Evolutionary conservation across 2,113 vertebrate genomes (phyloP).

Genomic region (Zapornia atra): DNA sequence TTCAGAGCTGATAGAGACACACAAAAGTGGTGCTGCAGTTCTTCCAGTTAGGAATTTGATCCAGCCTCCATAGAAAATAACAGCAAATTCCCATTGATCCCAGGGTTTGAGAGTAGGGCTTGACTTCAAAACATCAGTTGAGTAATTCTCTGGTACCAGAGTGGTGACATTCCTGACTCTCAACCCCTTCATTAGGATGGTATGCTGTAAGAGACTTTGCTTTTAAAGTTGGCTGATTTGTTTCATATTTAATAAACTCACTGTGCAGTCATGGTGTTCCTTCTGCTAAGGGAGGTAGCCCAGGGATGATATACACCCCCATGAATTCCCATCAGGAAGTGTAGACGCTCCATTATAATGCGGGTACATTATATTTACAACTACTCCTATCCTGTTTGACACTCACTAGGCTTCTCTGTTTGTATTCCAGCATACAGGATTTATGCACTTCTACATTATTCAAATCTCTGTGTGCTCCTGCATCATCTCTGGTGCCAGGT

Average conservation of each 20-base stretch:
- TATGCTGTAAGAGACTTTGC: neutral
- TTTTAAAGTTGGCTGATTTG: neutral
- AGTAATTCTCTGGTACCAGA: neutral
- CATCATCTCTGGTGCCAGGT: neutral
- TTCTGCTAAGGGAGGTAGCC: neutral
- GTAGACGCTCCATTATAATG: neutral
- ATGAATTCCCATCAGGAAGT: neutral
- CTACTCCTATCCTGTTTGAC: neutral
- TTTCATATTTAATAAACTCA: neutral
- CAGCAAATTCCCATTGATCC: neutral
- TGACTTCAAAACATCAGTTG: neutral
- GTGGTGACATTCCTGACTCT: neutral
- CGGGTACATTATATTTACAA: constrained; percentile 38
- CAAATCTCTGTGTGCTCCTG: neutral
- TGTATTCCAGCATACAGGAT: neutral
- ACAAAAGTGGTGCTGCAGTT: neutral
- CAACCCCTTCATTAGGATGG: neutral
- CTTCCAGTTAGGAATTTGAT: neutral
- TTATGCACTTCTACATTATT: neutral
- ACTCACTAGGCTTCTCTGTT: neutral
- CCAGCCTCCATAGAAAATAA: neutral
- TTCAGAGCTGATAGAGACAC: neutral
- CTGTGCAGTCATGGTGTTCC: neutral
- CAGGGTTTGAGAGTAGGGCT: neutral
- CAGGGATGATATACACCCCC: neutral